Conservation (phyloP, 1,140 invertebrate species). For the Trichonephila clavipes region DNA sequence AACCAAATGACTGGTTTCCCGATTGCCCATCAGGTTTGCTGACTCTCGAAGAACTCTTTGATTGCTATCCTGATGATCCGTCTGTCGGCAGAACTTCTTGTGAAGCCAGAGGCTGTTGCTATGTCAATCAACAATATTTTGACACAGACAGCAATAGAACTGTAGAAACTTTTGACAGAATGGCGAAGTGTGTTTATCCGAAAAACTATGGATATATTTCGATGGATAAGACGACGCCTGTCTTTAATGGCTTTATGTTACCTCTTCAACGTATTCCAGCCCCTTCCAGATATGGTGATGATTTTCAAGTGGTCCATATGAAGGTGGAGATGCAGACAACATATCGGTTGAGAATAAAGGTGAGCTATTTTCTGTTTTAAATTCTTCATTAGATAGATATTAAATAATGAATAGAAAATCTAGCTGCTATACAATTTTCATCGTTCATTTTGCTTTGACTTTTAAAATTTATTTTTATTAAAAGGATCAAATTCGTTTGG, state of each 20-base stretch:
- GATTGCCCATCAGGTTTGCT: slow-evolving; percentile 32
- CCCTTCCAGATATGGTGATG: slow-evolving; percentile 77
- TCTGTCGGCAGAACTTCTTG: slow-evolving; percentile 85
- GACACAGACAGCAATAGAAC: background rate
- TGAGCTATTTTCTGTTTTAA: slow-evolving; percentile 50
- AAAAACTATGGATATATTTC: slow-evolving; percentile 76
- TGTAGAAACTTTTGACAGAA: background rate
- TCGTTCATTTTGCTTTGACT: too few species aligned
- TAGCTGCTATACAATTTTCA: too few species aligned
- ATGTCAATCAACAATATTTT: slow-evolving; percentile 80
- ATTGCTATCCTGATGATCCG: slow-evolving; percentile 87
- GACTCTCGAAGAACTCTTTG: slow-evolving; percentile 84
- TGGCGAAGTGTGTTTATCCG: slow-evolving; percentile 75
- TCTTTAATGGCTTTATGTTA: slow-evolving; percentile 72
- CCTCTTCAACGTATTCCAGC: slow-evolving; percentile 46
- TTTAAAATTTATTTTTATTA: too few species aligned
- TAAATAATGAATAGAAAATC: too few species aligned
- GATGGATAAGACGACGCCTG: background rate
- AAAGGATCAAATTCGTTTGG: too few species aligned
- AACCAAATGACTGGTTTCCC: slow-evolving; percentile 46
- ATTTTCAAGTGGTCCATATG: slow-evolving; percentile 68
- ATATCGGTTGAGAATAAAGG: slow-evolving; percentile 77
- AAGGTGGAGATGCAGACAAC: slow-evolving; percentile 77
- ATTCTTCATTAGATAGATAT: too few species aligned
- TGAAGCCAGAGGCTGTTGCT: slow-evolving; percentile 87